These are phyloP conservation scores for Octomys mimax DNA, from an alignment of 2,797 vertebrate species.

Conservation along the genomic window DNA sequence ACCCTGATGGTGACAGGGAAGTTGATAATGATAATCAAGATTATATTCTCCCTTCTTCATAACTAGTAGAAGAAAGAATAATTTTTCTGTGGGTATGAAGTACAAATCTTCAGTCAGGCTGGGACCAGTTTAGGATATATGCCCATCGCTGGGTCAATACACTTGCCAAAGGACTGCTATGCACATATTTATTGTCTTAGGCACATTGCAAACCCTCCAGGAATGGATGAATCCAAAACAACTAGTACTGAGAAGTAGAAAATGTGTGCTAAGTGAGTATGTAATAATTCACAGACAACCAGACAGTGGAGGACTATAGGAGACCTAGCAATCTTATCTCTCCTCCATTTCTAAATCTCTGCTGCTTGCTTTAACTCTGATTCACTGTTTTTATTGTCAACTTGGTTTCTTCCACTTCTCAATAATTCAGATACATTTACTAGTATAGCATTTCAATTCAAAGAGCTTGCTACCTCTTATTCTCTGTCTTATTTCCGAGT, in stretches of 20 bases:
- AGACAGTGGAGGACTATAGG: not conserved
- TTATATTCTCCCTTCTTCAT: not conserved
- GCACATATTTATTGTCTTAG: not conserved
- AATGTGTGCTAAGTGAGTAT: not conserved
- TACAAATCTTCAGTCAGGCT: constrained; percentile 27
- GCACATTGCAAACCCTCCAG: not conserved
- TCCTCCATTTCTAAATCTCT: not conserved
- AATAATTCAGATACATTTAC: not conserved
- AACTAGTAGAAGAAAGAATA: constrained; percentile 1
- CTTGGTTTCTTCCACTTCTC: constrained; percentile 29
- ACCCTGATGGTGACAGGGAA: not conserved
- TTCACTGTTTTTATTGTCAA: not conserved
- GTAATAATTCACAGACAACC: not conserved
- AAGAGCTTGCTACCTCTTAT: not conserved
- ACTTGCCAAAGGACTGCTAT: not conserved
- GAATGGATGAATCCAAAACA: not conserved
- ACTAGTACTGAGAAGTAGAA: not conserved
- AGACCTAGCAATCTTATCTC: not conserved
- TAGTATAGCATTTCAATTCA: not conserved
- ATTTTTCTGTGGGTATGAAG: not conserved
- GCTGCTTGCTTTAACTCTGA: constrained; percentile 21
- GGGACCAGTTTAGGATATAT: not conserved
- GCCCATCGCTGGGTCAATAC: not conserved
- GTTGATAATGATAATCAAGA: not conserved
- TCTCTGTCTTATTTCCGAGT: constrained; percentile 14